Conservation (phyloP, 2,797 vertebrate species). For the Huso huso region DNA sequence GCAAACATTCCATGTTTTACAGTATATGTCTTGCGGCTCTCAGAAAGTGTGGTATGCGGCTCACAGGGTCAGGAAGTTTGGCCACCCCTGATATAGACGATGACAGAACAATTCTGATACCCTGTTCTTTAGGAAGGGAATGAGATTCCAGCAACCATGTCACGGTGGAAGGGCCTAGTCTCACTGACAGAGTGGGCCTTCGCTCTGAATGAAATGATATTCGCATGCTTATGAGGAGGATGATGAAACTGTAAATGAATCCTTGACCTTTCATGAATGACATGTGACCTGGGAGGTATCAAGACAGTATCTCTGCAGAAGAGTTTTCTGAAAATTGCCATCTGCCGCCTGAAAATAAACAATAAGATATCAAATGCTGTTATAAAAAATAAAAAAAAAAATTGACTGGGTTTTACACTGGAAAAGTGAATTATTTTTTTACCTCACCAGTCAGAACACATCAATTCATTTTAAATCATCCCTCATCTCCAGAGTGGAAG, state of each 20-base stretch:
- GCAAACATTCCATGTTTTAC: too few species aligned
- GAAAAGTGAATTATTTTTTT: slow-evolving; percentile 68
- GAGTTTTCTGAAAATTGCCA: slow-evolving; percentile 67
- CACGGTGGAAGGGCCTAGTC: too few species aligned
- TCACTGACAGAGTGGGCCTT: background rate
- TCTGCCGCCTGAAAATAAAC: slow-evolving; percentile 69
- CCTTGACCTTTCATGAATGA: slow-evolving; percentile 76
- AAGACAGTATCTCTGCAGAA: slow-evolving; percentile 61
- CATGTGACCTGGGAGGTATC: slow-evolving; percentile 74
- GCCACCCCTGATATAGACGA: too few species aligned
- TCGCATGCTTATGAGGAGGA: slow-evolving; percentile 63
- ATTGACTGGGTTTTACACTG: slow-evolving; percentile 66
- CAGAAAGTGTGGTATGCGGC: too few species aligned
- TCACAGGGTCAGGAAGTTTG: too few species aligned
- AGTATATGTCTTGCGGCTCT: too few species aligned
- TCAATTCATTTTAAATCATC: slow-evolving; percentile 61
- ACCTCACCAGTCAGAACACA: slow-evolving; percentile 72
- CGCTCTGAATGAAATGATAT: slow-evolving; percentile 51
- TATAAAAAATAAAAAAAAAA: slow-evolving; percentile 37
- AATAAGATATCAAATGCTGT: slow-evolving; percentile 70
- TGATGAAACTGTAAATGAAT: slow-evolving; percentile 79
- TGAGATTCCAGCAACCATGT: too few species aligned
- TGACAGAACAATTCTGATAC: too few species aligned
- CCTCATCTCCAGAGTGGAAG: slow-evolving; percentile 43
- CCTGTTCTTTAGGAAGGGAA: too few species aligned